phyloP scores from a whole-genome alignment of 2,888 invertebrate genomes.

The Plutella xylostella region DNA sequence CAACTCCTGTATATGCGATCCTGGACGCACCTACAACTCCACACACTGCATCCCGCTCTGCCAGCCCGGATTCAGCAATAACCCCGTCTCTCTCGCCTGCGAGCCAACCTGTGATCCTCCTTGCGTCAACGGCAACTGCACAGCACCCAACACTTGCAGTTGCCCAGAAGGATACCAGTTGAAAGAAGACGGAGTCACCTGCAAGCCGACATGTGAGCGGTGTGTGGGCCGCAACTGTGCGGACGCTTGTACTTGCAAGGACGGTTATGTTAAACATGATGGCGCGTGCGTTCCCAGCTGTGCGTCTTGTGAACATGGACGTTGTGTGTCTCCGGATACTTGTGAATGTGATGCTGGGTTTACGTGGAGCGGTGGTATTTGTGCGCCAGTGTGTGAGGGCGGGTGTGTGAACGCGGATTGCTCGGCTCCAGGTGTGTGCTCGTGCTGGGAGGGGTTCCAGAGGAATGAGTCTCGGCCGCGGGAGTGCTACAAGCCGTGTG shows the following conservation, averaged over 20 bases:
- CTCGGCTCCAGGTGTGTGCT: constrained; percentile 34
- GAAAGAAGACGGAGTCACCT: constrained; percentile 15
- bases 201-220: constrained; percentile 24
- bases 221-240: no score
- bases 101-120: constrained; percentile 14
- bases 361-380: constrained; percentile 20
- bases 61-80: constrained; percentile 5
- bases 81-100: constrained; percentile 6
- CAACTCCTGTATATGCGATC: constrained; percentile 39
- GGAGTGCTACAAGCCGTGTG: constrained; percentile 30
- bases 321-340: constrained; percentile 25
- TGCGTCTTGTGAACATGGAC: constrained; percentile 20
- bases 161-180: constrained; percentile 23
- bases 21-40: background rate
- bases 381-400: constrained; percentile 35
- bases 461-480: no score
- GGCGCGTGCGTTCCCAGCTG: constrained; percentile 26
- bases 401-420: constrained; percentile 36
- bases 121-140: constrained; percentile 3
- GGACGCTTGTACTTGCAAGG: no score
- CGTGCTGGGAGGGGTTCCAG: constrained; percentile 31
- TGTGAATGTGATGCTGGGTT: constrained; percentile 25
- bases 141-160: background rate
- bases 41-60: constrained; percentile 24
- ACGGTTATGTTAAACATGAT: no score